These are phyloP conservation scores for Cheilosia pagana DNA, from an alignment of 2,888 invertebrate species.

Conservation along the genomic window DNA sequence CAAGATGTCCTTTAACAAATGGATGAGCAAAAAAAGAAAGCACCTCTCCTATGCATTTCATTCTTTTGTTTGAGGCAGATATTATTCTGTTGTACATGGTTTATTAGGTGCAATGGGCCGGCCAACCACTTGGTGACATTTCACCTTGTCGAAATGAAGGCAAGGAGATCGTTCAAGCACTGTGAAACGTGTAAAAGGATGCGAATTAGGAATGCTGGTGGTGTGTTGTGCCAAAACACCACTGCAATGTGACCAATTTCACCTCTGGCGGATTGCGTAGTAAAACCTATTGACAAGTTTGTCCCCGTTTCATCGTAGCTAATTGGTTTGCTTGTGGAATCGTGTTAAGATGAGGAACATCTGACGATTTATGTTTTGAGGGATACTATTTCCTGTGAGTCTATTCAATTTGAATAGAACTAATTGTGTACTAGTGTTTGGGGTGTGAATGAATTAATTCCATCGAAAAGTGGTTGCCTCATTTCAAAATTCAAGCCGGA, in stretches of 20 bases:
- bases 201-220: conserved; percentile 30
- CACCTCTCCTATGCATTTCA: conserved; percentile 28
- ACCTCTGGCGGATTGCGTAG: background rate
- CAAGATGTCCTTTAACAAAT: conserved; percentile 59
- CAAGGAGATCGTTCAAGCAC: conserved; percentile 49
- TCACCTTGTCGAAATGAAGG: conserved; percentile 73
- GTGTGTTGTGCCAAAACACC: conserved; percentile 54
- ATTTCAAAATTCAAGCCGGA: too few relatives aligned
- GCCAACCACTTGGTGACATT: conserved; percentile 59
- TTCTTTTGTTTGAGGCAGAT: background rate
- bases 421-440: too few relatives aligned
- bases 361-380: too few relatives aligned
- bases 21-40: conserved; percentile 13
- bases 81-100: conserved; percentile 21
- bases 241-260: conserved; percentile 55
- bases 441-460: too few relatives aligned
- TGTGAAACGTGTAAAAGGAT: conserved; percentile 64
- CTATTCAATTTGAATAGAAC: too few relatives aligned
- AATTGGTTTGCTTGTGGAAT: conserved; percentile 32
- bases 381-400: too few relatives aligned
- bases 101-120: conserved; percentile 59
- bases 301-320: conserved; percentile 24
- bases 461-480: too few relatives aligned
- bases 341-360: conserved; percentile 2
- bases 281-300: conserved; percentile 60